These are phyloP conservation scores for Pemphredon lugubris DNA, from an alignment of 2,888 invertebrate genomes.

Conservation along the genomic window DNA sequence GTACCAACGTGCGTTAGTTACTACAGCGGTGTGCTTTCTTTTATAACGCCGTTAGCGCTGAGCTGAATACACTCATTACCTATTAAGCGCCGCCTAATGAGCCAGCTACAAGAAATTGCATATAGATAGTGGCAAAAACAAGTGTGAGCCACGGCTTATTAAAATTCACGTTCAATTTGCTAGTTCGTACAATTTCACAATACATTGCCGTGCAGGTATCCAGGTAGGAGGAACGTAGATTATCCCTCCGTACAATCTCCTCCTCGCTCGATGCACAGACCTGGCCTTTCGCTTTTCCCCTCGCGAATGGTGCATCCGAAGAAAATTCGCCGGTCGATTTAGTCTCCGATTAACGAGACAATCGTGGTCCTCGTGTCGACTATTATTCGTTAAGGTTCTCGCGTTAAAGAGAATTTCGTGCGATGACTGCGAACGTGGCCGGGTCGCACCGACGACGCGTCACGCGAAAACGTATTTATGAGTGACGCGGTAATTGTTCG, in stretches of 20 bases:
- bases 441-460: too few species aligned
- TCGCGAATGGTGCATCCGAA: constrained; percentile 6
- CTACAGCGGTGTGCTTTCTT: too few species aligned
- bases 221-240: constrained; percentile 25
- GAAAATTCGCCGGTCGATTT: constrained; percentile 23
- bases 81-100: constrained; percentile 27
- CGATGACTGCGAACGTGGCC: too few species aligned
- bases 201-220: constrained; percentile 41
- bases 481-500: constrained; percentile 48
- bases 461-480: constrained; percentile 18
- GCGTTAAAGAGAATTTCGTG: too few species aligned
- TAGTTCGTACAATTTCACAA: constrained; percentile 51
- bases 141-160: constrained; percentile 42
- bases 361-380: neutral
- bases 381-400: neutral
- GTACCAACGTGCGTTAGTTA: too few species aligned
- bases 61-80: constrained; percentile 25
- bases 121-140: constrained; percentile 19
- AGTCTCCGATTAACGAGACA: constrained; percentile 30
- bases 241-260: constrained; percentile 61
- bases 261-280: constrained; percentile 15
- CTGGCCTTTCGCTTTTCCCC: constrained; percentile 62
- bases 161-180: constrained; percentile 61
- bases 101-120: constrained; percentile 5
- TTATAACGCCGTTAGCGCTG: constrained; percentile 39